Evolutionary conservation across 2,113 vertebrate genomes (phyloP).

Genomic region (Notechis scutatus): DNA sequence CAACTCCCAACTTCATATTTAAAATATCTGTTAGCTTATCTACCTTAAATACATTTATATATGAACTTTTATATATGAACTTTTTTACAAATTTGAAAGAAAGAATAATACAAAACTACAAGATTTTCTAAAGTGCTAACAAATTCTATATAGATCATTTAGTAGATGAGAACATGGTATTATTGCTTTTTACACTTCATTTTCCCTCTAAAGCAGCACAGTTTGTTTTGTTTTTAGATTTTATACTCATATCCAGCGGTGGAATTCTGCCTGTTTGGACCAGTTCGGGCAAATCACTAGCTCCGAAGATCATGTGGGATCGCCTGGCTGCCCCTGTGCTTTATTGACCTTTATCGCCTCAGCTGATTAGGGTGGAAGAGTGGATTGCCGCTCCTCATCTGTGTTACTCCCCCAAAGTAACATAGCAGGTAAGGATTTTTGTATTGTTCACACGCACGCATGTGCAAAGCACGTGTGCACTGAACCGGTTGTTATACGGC

Average conservation of each 20-base stretch:
- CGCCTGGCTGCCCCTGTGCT: no score
- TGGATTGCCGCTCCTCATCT: no score
- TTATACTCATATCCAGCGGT: not conserved
- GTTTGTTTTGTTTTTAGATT: not conserved
- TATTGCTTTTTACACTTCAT: not conserved
- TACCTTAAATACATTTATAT: not conserved
- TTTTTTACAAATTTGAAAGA: not conserved
- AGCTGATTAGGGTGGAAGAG: no score
- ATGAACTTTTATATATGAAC: not conserved
- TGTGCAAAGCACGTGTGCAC: no score
- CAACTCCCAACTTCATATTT: not conserved
- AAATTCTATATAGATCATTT: not conserved
- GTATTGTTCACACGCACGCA: no score
- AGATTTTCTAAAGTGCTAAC: not conserved
- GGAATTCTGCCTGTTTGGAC: no score
- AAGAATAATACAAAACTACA: not conserved
- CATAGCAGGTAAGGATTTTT: no score
- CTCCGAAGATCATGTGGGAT: no score
- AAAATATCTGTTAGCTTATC: not conserved
- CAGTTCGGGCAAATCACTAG: no score
- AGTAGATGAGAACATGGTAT: not conserved
- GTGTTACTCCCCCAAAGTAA: no score
- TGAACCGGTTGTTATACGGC: no score
- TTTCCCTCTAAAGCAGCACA: not conserved
- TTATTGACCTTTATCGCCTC: no score